phyloP scores from a whole-genome alignment of 1,140 invertebrate genomes.

The Latrodectus geometricus region DNA sequence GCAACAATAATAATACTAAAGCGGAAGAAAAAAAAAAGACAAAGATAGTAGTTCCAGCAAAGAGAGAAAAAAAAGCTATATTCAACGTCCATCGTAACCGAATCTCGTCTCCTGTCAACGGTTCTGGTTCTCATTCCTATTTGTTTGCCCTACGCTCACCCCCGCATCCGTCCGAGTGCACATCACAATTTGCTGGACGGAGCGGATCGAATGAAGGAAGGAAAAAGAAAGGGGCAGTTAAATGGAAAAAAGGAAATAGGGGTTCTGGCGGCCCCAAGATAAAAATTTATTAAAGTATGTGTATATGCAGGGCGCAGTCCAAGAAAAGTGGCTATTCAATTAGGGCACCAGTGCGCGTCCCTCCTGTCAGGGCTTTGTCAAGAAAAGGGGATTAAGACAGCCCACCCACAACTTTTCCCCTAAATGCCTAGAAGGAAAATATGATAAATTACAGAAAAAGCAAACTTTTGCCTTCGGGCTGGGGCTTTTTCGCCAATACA shows the following conservation, averaged over 20 bases:
- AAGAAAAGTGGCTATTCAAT: conserved; percentile 59
- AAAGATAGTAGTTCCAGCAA: conserved; percentile 14
- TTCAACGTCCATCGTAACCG: conserved; percentile 53
- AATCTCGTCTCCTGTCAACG: conserved; percentile 49
- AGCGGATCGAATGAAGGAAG: neutral
- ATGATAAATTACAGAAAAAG: conserved; percentile 61
- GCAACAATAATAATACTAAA: neutral
- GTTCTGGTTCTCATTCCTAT: neutral
- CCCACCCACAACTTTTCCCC: neutral
- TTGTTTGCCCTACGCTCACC: conserved; percentile 19
- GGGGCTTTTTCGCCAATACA: conserved; percentile 28
- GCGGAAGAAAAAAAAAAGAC: conserved; percentile 1
- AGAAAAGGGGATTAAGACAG: conserved; percentile 23
- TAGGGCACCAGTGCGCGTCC: conserved; percentile 19
- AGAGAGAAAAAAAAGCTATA: conserved; percentile 30
- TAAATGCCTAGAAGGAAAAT: conserved; percentile 47
- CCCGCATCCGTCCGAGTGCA: conserved; percentile 48
- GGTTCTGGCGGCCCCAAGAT: conserved; percentile 12
- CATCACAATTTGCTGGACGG: conserved; percentile 59
- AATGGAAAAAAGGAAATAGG: neutral
- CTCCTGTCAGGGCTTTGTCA: conserved; percentile 51
- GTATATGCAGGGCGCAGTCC: conserved; percentile 42
- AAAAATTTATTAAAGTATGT: conserved; percentile 61
- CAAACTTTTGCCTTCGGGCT: conserved; percentile 52
- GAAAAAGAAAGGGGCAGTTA: neutral